Base-by-base conservation (phyloP, 2,888 invertebrate species). In the Microdon myrmicae region DNA sequence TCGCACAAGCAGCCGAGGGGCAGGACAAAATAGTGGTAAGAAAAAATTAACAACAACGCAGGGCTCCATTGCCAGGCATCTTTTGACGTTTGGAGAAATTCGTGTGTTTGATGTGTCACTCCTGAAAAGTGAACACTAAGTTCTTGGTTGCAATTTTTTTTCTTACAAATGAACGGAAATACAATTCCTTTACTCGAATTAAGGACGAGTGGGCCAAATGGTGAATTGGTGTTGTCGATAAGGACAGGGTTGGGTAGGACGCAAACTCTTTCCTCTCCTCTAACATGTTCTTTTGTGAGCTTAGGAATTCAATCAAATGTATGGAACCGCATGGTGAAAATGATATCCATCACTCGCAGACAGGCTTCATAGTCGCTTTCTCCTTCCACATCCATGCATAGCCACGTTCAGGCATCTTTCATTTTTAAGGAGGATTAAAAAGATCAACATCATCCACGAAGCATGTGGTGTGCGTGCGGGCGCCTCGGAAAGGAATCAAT, bases 231-330 rank as follows among this genome's bases (percentile, higher is more conserved):
- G 10, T 34, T 28, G 17, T 39, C 26, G 16, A 34, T 22, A 22
- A 3, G 26, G 16, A 14, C 1, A 8, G 7, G 23, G 8, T 14
- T 2, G 13, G 2, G 19, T 7, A 3, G 12, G n/a, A 7, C 8
- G 10, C 6, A n/a, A 34, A 5, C 3, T 8, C 25, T 44, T 34
- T 34, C 32, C 28, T 31, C 26, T 51, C 31, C 26, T 51, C 31
- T 39, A 32, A 44, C 31, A 31, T 45, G 19, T 13, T 8, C 38
- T 7, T 34, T 45, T 47, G 54, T 41, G 53, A 53, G 35, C 39
- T 35, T 25, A 59, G 45, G 47, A 54, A 60, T 48, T 54, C 59
- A 54, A 60, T 60, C 59, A 60, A 60, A 54, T 48, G 41, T 4
- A 29, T 12, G 45, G 31, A 54, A 41, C 54, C 47, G 48, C 54